These are phyloP conservation scores for Malurus splendens DNA, from an alignment of 2,797 vertebrate genomes.

Conservation along the genomic window DNA sequence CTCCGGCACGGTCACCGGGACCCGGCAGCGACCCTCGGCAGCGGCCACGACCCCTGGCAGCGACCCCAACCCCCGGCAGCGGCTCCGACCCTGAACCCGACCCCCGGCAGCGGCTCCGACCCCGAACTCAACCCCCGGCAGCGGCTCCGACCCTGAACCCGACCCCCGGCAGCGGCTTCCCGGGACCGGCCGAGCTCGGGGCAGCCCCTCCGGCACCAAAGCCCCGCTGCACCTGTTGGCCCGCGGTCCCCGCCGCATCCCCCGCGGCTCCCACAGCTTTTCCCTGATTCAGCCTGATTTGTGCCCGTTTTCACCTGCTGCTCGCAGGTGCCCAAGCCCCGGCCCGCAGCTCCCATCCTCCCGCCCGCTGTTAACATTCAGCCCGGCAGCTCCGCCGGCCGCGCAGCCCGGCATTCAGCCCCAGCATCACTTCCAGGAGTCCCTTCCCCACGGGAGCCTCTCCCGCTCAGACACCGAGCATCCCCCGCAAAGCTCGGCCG, in stretches of 20 bases:
- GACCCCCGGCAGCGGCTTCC: not conserved
- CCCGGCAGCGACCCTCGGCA: too few relatives aligned
- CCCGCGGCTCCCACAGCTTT: not conserved
- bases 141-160: too few relatives aligned
- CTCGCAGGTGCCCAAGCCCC: not conserved
- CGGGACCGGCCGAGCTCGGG: fast-evolving
- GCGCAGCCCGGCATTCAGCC: not conserved
- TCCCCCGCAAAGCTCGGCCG: not conserved
- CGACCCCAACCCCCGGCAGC: not conserved
- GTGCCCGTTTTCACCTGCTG: not conserved
- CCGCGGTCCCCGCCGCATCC: not conserved
- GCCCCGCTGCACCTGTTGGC: slow-evolving; percentile 15
- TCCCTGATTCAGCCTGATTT: not conserved
- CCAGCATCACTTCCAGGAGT: not conserved
- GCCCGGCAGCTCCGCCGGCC: not conserved
- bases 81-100: not conserved
- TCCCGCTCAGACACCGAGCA: not conserved
- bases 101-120: too few relatives aligned
- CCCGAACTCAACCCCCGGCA: too few relatives aligned
- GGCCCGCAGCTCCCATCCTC: not conserved
- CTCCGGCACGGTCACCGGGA: not conserved
- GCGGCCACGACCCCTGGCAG: too few relatives aligned
- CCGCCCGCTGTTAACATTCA: not conserved
- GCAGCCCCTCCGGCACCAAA: not conserved
- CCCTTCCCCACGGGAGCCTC: not conserved